Base-by-base conservation (phyloP, 2,113 vertebrate species). In the Oncorhynchus nerka region DNA sequence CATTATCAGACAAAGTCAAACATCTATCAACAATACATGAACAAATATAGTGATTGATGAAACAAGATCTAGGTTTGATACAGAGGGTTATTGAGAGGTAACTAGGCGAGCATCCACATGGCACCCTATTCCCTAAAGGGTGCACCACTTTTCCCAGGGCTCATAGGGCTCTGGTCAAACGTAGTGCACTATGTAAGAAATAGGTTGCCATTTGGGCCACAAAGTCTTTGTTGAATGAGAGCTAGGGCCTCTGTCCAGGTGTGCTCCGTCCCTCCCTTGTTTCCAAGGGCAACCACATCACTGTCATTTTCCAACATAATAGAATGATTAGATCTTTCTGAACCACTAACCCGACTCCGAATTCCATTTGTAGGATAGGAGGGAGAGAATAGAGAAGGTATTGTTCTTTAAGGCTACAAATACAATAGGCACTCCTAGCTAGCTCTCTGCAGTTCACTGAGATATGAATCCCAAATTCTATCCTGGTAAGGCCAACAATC, bases 301-400 rank as follows among this genome's bases (percentile, higher is more conserved):
- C 79, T 84, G 78, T 84, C 79, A 59, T 81, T 86, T 67, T 80
- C 71, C 80, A 65, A 85, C 87, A 90, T 83, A 89, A 83, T 75
- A 85, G 82, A 90, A 91, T 86, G 83, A 90, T 75, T 30, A 79
- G 87, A 89, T 83, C 85, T 87, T 90, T 84, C 88, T 81, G 79
- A 81, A 77, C 77, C 64, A 85, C 81, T 72, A 80, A 82, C 79
- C 20, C 73, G 70, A 84, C 75, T 81, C 76, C 70, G 77, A 89
- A 92, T 89, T 82, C 82, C 85, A 85, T 77, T 75, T 75, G 32
- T 20, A 67, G 57, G 39, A 57, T 66, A 71, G 81, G 32, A 65
- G 68, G 68, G 79, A 16, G 34, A 68, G 34, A 85, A 88, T 77
- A 90, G 71, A 85, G 77, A 82, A 0, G 4, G 70, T 70, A 85